Base-by-base conservation (phyloP, 1,140 invertebrate genomes). In the Leucophenga varia region DNA sequence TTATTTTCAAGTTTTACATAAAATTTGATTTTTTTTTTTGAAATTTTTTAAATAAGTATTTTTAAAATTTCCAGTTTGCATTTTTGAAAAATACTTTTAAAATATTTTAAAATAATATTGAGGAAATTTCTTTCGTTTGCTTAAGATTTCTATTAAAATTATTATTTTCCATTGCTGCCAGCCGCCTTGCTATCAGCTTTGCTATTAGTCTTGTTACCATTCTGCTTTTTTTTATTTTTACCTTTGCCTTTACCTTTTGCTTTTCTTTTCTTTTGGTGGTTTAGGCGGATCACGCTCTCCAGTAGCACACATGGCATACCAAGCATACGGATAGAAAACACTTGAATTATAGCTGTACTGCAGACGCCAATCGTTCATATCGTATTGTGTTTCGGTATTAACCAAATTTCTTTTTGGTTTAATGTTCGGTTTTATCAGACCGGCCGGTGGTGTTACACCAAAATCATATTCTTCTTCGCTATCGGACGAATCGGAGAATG, bases 361-460 rank as follows among this genome's bases (percentile, higher is more conserved):
- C 16, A 43, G 14, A 18, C 54, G 57, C 63, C 70, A 74, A 45
- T 74, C 72, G 4, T 54, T 42, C 0, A 58, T 57, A 13, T 43
- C n/a, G 34, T 74, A 74, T 36, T 74, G 72, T 0, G 71, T 74
- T 10, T 57, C 55, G 12, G 14, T 31, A 21, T 65, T 35, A 0
- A 55, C 36, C 6, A 43, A 10, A 51, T 74, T 54, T 0, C 54
- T 49, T 3, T 35, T 37, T 1, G 34, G 20, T 1, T 22, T 3
- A 0, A 55, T 51, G 2, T 70, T 55, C 0, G 64, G 61, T 17
- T 74, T 74, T 1, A 74, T 50, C 0, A 74, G 32, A 1, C 68
- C 72, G 2, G 63, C 72, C 1, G 72, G 72, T 3, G 72, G 72
- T 2, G 72, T 74, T 0, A 75, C 70, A 9, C 72, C 69, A 22